A percentile compares a stretch with the other conserved stretches of the same genome.
phyloP scores from a whole-genome alignment of 2,113 vertebrate species.

The Gila orcuttii region DNA sequence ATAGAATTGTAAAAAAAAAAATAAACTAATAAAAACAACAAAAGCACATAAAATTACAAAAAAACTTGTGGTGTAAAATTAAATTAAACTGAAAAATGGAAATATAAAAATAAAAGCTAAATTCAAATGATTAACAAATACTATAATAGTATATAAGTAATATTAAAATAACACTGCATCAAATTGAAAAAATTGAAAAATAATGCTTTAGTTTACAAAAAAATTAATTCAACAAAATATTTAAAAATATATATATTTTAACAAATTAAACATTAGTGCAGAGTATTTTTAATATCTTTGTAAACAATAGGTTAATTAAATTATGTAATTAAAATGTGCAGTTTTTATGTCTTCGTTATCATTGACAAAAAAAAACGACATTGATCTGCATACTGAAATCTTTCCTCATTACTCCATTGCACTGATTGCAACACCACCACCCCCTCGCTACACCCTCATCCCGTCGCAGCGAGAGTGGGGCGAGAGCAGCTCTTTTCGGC shows the following conservation, averaged over 20 bases:
- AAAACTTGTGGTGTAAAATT: not conserved
- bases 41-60: not conserved
- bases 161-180: not conserved
- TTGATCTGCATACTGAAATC: conserved; percentile 3
- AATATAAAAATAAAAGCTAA: not conserved
- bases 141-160: not conserved
- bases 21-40: not conserved
- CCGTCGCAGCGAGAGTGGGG: not conserved
- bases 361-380: not conserved
- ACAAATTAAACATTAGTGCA: not conserved
- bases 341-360: not conserved
- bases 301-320: not conserved
- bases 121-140: not conserved
- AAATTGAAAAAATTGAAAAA: not conserved
- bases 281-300: not conserved
- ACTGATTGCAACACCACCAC: conserved; percentile 34
- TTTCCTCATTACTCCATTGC: conserved; percentile 12
- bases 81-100: not conserved
- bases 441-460: conserved; percentile 8
- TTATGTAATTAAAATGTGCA: not conserved
- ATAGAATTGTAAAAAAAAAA: not conserved
- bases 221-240: not conserved
- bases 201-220: not conserved
- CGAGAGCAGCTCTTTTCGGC: conserved; percentile 33
- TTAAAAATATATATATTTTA: not conserved